Evolutionary conservation across 2,888 invertebrate genomes (phyloP), one percentile per base, ranked within the genome.

Genomic region (Baccha elongata): DNA sequence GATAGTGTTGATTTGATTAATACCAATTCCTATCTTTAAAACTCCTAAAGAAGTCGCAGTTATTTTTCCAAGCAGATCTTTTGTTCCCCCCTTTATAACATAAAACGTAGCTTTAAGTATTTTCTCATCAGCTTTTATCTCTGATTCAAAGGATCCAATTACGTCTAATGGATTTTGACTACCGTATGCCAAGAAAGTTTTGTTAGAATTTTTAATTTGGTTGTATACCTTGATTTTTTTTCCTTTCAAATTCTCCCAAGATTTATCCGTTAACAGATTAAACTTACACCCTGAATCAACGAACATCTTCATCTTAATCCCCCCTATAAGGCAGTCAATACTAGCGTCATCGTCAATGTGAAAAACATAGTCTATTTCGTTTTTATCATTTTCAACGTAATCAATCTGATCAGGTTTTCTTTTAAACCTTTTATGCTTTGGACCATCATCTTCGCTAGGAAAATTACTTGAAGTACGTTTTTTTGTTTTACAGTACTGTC

Each of bases 201-300:
- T 37, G 15, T 62, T 46, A 8, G 60, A 46, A 13, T 52, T 52
- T 19, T n/a, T 52, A 29, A 19, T 29, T 26, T 67, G 65, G 19
- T 52, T 67, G 29, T 29, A 52, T 26, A 48, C 65, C 15, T 10
- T 42, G 15, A 37, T 26, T 35, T 50, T 50, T 17, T 67, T 67
- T 5, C n/a, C n/a, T 15, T 67, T 67, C 6, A 67, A 17, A 8
- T 15, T n/a, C 10, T 67, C 42, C 42, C 65, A 67, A n/a, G 52
- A 42, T 26, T 52, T 65, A 23, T 65, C 50, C 17, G 52, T 65
- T 21, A 65, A 4, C 32, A 50, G 40, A 3, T 65, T 65, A n/a
- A 26, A 52, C 23, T 52, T 52, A 52, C 50, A 42, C 37, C 65
- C 52, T 37, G 65, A 65, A 52, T 65, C 65, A n/a, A 52, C 50